Percentiles rank a stretch among this genome's conserved stretches.
Conservation (phyloP, 2,888 invertebrate genomes). For the Polydesmus complanatus region DNA sequence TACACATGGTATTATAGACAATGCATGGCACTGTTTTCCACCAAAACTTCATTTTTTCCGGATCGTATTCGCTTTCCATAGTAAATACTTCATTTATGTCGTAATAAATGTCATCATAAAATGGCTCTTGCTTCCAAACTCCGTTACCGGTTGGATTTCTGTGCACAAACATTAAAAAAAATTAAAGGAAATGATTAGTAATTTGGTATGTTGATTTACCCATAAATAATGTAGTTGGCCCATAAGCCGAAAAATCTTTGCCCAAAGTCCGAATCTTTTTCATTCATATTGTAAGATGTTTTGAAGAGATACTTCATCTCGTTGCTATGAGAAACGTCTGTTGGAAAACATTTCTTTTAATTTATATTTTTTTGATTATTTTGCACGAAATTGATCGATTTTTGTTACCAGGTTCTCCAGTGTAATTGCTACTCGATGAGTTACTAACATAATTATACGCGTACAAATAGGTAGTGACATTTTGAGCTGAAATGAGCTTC, state of each 20-base stretch:
- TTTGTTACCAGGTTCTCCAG: too few species aligned
- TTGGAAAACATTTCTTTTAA: too few species aligned
- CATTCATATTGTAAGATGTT: not conserved
- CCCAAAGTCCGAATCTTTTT: not conserved
- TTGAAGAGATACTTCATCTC: not conserved
- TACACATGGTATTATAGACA: too few species aligned
- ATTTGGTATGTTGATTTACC: not conserved
- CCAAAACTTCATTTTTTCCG: not conserved
- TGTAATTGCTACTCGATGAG: too few species aligned
- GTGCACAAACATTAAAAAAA: not conserved
- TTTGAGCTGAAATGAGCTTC: too few species aligned
- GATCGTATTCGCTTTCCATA: not conserved
- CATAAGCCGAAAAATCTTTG: not conserved
- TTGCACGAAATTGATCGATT: too few species aligned
- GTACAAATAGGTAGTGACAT: too few species aligned
- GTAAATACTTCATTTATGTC: not conserved
- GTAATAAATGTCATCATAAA: not conserved
- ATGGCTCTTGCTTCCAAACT: not conserved
- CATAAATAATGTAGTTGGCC: not conserved
- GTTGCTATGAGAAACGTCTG: not conserved
- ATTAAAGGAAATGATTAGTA: not conserved
- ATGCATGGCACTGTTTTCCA: not conserved
- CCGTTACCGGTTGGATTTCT: not conserved
- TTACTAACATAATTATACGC: too few species aligned
- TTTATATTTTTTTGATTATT: too few species aligned